Percentiles rank a stretch among this genome's conserved stretches.
phyloP scores from a whole-genome alignment of 1,140 invertebrate genomes.

The Episyrphus balteatus region DNA sequence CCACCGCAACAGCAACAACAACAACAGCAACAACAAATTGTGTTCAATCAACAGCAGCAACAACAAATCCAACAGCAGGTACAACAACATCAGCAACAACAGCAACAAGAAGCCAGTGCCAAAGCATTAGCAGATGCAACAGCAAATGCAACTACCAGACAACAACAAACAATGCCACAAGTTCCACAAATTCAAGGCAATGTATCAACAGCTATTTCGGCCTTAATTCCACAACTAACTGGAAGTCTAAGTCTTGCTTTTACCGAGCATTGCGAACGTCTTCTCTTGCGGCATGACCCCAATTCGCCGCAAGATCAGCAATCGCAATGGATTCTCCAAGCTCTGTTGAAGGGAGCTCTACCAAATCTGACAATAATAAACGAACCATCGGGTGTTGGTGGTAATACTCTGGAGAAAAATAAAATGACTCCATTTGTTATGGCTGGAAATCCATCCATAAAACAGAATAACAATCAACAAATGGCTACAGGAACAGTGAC shows the following conservation, averaged over 20 bases:
- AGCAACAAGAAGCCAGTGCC: conserved; percentile 5
- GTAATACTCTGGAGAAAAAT: conserved; percentile 3
- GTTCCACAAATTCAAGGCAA: conserved; percentile 25
- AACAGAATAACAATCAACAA: too few species aligned
- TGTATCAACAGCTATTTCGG: conserved; percentile 28
- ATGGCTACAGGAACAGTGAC: too few species aligned
- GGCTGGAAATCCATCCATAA: too few species aligned
- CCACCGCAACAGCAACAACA: background rate
- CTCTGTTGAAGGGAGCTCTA: conserved; percentile 30
- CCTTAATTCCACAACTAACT: conserved; percentile 29
- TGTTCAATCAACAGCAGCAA: conserved; percentile 2
- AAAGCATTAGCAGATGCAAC: conserved; percentile 1
- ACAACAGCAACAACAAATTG: conserved; percentile 1
- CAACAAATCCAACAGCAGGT: conserved; percentile 7
- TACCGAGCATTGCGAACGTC: conserved; percentile 30
- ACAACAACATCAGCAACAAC: conserved; percentile 9
- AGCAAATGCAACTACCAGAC: background rate
- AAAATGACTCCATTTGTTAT: too few species aligned
- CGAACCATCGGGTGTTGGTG: conserved; percentile 25
- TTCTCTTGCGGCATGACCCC: conserved; percentile 32
- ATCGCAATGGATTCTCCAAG: conserved; percentile 33
- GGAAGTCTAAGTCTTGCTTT: conserved; percentile 31
- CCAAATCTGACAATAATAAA: conserved; percentile 36
- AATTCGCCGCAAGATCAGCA: conserved; percentile 34
- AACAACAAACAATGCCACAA: conserved; percentile 23